Base-by-base conservation (phyloP, 2,888 invertebrate species). In the Orchestes rusci region DNA sequence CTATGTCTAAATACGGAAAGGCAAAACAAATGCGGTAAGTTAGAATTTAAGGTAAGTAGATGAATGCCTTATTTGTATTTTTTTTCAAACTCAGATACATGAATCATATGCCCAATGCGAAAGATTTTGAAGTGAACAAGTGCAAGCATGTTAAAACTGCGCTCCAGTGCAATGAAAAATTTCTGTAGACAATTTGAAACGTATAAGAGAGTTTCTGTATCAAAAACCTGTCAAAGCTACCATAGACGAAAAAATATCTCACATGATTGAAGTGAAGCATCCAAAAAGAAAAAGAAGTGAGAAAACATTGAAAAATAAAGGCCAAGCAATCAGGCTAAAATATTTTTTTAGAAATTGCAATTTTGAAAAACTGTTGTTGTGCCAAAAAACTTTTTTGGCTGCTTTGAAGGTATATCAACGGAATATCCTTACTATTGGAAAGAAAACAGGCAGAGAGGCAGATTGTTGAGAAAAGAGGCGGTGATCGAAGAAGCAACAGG, bases 341-440 rank as follows among this genome's bases (percentile, higher is more conserved):
- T 34, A 16, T 34, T 8, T 16, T 34, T 16, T 34, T 10, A 16
- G 7, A 17, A 34, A 34, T 7, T 7, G 16, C 7, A 34, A 34
- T 10, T 34, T 8, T 16, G 13, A 7, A 17, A 36, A 17, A 33
- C 33, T 33, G 5, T 13, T 33, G 15, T 18, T 36, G 16, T 36
- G 36, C 36, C 36, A 36, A 36, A 18, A 18, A 36, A 18, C 12
- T 4, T 36, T 36, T 36, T 12, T 19, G 20, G 20, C 36, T 18
- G 36, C 18, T 36, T 36, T 17, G 32, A 32, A 32, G 32, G 16
- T 32, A 16, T 32, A n/a, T n/a, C 29, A 29, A 33, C 36, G 13
- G n/a, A 36, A 36, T 19, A 36, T 36, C 13, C 36, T 17, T 19
- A 17, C 18, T 36, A 36, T 36, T 19, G 36, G 36, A 17, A 36